phyloP scores from a whole-genome alignment of 2,888 invertebrate species.

The Dynastes tityus region DNA sequence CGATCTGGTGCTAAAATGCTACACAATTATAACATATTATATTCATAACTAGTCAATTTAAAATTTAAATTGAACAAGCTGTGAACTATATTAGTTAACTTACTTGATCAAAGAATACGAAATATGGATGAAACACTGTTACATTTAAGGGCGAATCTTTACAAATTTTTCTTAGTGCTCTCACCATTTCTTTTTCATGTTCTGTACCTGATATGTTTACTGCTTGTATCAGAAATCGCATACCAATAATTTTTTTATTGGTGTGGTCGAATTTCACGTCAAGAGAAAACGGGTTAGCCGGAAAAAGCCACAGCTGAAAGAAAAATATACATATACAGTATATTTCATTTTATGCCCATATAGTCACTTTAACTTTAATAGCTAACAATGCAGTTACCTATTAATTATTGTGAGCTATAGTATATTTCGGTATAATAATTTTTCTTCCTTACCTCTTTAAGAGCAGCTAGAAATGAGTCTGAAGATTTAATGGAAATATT shows the following conservation, averaged over 20 bases:
- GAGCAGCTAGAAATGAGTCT: conserved; percentile 80
- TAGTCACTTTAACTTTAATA: too few species aligned
- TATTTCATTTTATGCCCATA: too few species aligned
- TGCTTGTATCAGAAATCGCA: conserved; percentile 90
- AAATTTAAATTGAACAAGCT: background rate
- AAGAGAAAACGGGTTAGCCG: conserved; percentile 84
- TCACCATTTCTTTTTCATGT: conserved; percentile 93
- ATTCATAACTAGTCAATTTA: too few species aligned
- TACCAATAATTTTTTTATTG: conserved; percentile 84
- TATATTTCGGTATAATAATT: background rate
- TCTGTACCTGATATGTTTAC: conserved; percentile 92
- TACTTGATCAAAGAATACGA: conserved; percentile 94
- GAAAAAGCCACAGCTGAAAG: conserved; percentile 81
- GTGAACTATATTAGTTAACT: background rate
- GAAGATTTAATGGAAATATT: conserved; percentile 85
- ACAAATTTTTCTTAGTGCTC: conserved; percentile 83
- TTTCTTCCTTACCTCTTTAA: conserved; percentile 78
- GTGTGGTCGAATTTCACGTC: conserved; percentile 88
- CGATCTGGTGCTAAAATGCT: too few species aligned
- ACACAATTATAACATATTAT: too few species aligned
- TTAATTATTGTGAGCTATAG: background rate
- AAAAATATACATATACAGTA: background rate
- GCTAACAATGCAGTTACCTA: too few species aligned
- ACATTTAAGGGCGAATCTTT: conserved; percentile 85
- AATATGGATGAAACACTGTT: conserved; percentile 95